Conservation (phyloP, 2,888 invertebrate species). For the Lochmaea crataegi region DNA sequence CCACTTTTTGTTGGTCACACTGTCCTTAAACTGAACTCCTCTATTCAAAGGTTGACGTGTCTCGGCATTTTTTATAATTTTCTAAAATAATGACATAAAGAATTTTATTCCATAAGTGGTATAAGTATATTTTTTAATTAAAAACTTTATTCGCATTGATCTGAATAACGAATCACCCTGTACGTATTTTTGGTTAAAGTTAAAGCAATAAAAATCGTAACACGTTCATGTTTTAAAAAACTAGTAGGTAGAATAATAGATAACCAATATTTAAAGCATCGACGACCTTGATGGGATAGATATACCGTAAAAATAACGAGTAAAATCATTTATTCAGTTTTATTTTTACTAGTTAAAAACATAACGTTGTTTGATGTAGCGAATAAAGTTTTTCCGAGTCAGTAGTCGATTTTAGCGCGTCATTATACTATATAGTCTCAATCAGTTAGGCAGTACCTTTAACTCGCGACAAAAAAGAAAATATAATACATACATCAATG, state of each 20-base stretch:
- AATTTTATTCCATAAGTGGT: no score
- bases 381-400: neutral
- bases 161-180: neutral
- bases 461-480: neutral
- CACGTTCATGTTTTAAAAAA: neutral
- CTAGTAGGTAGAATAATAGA: slow-evolving; percentile 1
- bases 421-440: neutral
- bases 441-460: neutral
- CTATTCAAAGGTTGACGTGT: no score
- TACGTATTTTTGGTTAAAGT: neutral
- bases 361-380: neutral
- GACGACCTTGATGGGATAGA: neutral
- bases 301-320: slow-evolving; percentile 1
- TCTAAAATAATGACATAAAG: no score
- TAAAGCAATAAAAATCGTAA: neutral
- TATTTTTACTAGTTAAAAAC: slow-evolving; percentile 1
- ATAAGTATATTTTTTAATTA: no score
- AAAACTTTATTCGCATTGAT: neutral
- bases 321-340: neutral
- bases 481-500: neutral
- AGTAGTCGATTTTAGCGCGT: neutral
- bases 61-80: no score
- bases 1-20: no score
- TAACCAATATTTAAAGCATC: neutral
- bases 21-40: no score